Evolutionary conservation across 2,797 vertebrate species (phyloP).

Genomic region (Scomberomorus guttatus): DNA sequence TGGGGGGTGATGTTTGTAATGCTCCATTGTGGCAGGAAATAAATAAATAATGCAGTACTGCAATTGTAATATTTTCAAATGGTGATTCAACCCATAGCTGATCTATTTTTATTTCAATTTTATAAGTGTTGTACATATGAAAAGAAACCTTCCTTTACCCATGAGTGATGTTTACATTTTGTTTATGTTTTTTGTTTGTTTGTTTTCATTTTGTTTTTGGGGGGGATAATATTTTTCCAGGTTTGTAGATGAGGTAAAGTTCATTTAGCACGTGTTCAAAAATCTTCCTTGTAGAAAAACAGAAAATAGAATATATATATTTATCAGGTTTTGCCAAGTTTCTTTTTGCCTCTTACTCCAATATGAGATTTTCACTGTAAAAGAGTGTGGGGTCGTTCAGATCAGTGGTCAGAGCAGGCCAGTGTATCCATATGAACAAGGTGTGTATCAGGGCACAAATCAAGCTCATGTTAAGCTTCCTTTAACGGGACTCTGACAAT

Average conservation of each 20-base stretch:
- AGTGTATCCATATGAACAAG: background rate
- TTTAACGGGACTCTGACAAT: background rate
- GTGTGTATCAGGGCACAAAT: background rate
- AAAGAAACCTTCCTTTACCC: conserved; percentile 16
- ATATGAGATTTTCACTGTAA: background rate
- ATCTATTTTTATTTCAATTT: conserved; percentile 22
- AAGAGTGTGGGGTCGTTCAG: too few relatives aligned
- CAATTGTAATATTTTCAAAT: background rate
- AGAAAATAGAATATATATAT: background rate
- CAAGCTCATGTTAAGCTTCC: background rate
- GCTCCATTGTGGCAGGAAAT: background rate
- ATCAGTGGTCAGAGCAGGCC: background rate
- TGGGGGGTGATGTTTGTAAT: background rate
- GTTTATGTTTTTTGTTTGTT: conserved; percentile 32
- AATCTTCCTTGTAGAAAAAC: background rate
- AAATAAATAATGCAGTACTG: background rate
- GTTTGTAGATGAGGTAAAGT: background rate
- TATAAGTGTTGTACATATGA: conserved; percentile 1
- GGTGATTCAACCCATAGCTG: conserved; percentile 44
- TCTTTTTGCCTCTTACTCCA: background rate
- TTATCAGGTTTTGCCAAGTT: background rate
- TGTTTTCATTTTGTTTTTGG: conserved; percentile 28
- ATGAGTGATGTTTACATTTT: conserved; percentile 47
- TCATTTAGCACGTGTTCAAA: background rate
- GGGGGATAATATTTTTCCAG: background rate